Conservation (phyloP, 1,140 invertebrate genomes). For the Hypothenemus hampei region DNA sequence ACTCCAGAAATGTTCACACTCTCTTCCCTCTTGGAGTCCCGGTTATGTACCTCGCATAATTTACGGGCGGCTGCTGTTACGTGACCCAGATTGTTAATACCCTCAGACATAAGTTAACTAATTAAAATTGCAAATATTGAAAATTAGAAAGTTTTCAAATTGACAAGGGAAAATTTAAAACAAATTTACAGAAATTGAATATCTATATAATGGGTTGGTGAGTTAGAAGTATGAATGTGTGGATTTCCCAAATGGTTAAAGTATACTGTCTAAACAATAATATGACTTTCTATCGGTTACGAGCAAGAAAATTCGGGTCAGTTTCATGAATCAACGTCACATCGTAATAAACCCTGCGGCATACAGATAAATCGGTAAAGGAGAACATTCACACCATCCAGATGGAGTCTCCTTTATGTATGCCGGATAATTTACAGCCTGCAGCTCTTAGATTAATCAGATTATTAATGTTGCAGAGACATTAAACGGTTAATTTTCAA, state of each 20-base stretch:
- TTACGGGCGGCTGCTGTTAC: not conserved
- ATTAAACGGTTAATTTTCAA: conserved; percentile 12
- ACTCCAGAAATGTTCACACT: not conserved
- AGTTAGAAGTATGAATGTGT: no score
- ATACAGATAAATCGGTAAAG: conserved; percentile 8
- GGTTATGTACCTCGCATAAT: conserved; percentile 3
- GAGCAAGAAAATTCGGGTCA: not conserved
- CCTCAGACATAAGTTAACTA: not conserved
- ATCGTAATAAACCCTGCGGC: conserved; percentile 7
- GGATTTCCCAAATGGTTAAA: no score
- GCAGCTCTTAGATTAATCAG: conserved; percentile 12
- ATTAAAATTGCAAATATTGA: conserved; percentile 1
- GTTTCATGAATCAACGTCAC: conserved; percentile 4
- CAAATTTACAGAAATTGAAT: no score
- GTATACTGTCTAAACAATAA: no score
- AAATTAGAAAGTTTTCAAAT: no score
- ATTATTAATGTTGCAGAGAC: conserved; percentile 9
- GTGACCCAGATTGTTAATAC: conserved; percentile 1
- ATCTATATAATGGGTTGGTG: no score
- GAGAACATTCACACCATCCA: conserved; percentile 10
- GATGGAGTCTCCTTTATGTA: conserved; percentile 1
- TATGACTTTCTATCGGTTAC: not conserved
- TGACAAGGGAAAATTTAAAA: no score
- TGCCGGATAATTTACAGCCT: conserved; percentile 8
- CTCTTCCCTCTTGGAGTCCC: not conserved